Percentiles rank a stretch among this genome's conserved stretches.
phyloP scores from a whole-genome alignment of 2,797 vertebrate species.

The Mionectes olivaceus region DNA sequence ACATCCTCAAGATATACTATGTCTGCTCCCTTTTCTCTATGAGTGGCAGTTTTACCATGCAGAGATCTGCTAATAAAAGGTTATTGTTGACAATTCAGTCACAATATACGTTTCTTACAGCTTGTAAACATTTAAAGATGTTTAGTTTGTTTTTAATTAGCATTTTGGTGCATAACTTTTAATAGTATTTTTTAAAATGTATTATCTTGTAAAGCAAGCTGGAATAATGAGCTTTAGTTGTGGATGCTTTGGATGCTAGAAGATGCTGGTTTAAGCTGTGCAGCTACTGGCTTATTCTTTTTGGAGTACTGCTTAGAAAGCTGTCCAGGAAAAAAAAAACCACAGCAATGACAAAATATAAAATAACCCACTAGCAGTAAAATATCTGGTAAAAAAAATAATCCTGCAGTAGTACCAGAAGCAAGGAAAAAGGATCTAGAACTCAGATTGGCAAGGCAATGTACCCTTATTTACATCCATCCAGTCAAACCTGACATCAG shows the following conservation, averaged over 20 bases:
- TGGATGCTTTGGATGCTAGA: not conserved
- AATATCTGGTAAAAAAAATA: not conserved
- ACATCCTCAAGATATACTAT: not conserved
- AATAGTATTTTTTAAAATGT: not conserved
- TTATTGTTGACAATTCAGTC: not conserved
- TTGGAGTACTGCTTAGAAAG: not conserved
- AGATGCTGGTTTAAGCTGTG: not conserved
- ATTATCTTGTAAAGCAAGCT: not conserved
- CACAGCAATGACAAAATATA: not conserved
- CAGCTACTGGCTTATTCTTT: not conserved
- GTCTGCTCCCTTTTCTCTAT: not conserved
- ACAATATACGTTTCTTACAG: not conserved
- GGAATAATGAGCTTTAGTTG: not conserved
- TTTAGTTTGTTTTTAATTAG: conserved; percentile 27
- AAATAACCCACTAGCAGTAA: not conserved
- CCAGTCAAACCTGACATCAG: not conserved
- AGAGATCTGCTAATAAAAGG: not conserved
- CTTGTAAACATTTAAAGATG: not conserved
- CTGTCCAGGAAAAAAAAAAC: not conserved
- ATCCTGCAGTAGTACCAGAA: not conserved
- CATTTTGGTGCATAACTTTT: not conserved
- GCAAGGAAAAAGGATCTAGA: not conserved
- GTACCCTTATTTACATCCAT: accelerated
- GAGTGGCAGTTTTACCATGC: not conserved
- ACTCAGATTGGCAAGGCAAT: not conserved